Evolutionary conservation across 2,113 vertebrate genomes (phyloP).

Genomic region (Euleptes europaea): DNA sequence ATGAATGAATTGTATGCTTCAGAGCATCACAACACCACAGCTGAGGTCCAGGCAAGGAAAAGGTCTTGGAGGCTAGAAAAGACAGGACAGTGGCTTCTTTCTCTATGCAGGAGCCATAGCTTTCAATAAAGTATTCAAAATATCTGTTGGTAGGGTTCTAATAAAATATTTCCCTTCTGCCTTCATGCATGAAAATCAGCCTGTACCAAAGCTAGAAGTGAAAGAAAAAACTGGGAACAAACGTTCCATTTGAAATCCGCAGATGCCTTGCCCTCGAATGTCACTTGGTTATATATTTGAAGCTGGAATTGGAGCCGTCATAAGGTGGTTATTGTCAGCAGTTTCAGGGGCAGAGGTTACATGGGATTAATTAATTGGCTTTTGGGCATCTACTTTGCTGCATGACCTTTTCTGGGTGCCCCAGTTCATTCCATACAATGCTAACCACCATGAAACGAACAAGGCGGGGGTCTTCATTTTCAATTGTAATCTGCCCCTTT

Average conservation of each 20-base stretch:
- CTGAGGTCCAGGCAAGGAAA: fast-evolving
- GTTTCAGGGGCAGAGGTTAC: not conserved
- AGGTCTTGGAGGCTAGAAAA: not conserved
- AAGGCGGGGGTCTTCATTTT: not conserved
- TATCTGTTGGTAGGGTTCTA: fast-evolving
- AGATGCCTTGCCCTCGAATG: not conserved
- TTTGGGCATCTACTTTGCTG: not conserved
- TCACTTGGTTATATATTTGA: not conserved
- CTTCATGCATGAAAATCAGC: not conserved
- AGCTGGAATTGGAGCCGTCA: not conserved
- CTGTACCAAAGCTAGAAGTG: not conserved
- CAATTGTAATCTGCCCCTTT: not conserved
- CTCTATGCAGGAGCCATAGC: fast-evolving
- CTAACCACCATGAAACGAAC: not conserved
- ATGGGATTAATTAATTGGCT: constrained; percentile 8
- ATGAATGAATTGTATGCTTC: constrained; percentile 24
- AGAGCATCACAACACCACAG: fast-evolving
- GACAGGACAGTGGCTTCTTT: not conserved
- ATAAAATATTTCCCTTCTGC: not conserved
- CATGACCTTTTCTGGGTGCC: not conserved
- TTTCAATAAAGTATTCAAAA: constrained; percentile 48
- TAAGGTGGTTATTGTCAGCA: not conserved
- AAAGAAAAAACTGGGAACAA: not conserved
- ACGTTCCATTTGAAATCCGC: not conserved
- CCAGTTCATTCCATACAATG: not conserved